A percentile compares a stretch with the other conserved stretches of the same genome.
phyloP scores from a whole-genome alignment of 2,888 invertebrate genomes.

The Stegophylla sp. region DNA sequence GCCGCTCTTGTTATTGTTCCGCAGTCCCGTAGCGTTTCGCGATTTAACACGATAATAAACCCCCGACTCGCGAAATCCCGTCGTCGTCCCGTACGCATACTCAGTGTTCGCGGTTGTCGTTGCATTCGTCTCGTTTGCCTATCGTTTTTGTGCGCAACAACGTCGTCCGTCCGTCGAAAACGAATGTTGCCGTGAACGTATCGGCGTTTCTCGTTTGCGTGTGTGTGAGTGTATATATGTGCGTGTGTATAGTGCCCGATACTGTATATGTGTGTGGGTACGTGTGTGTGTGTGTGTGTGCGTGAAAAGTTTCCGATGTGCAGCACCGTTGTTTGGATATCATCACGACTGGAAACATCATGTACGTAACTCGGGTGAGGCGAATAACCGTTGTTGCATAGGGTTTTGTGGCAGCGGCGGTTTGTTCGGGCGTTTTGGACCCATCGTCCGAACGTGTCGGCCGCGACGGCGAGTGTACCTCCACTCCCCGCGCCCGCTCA shows the following conservation, averaged over 20 bases:
- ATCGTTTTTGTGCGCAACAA: not conserved
- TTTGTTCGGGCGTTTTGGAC: slow-evolving; percentile 35
- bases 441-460: slow-evolving; percentile 29
- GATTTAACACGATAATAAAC: slow-evolving; percentile 63
- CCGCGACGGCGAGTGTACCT: slow-evolving; percentile 63
- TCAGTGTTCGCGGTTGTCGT: slow-evolving; percentile 12
- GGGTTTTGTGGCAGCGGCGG: not conserved
- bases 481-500: slow-evolving; percentile 67
- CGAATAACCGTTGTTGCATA: not conserved
- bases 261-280: slow-evolving; percentile 4
- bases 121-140: slow-evolving; percentile 6
- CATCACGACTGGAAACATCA: slow-evolving; percentile 42
- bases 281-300: slow-evolving; percentile 32
- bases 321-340: slow-evolving; percentile 64
- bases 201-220: slow-evolving; percentile 37
- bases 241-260: not conserved
- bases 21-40: slow-evolving; percentile 70
- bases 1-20: slow-evolving; percentile 99
- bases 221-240: slow-evolving; percentile 2
- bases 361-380: slow-evolving; percentile 75
- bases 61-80: slow-evolving; percentile 27
- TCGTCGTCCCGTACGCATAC: slow-evolving; percentile 13
- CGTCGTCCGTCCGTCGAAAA: not conserved
- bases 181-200: slow-evolving; percentile 18
- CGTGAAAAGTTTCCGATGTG: slow-evolving; percentile 51